Base-by-base conservation (phyloP, 2,888 invertebrate species). In the Ectemnius lituratus region DNA sequence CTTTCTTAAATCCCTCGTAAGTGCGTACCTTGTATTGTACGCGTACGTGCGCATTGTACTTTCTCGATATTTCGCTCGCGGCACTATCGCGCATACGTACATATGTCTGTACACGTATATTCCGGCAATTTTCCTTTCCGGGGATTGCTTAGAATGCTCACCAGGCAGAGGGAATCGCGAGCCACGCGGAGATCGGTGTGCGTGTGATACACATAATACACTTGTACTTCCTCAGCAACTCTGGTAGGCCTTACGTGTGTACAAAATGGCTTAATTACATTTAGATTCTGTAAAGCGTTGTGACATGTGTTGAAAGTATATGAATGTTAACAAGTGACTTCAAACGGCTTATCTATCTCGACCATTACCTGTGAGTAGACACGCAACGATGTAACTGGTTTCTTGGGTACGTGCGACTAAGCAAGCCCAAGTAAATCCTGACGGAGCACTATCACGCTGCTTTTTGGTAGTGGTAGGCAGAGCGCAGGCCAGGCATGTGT, bases 211-310 rank as follows among this genome's bases (percentile, higher is more conserved):
- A 37, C 37, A 11, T 37, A 37, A 37, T 37, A 64, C 60, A 70
- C 49, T 61, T 49, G 60, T 65, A 72, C 61, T 61, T 66, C 74
- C 70, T 71, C 63, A 20, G 47, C 63, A 67, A 67, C 59, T 63
- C 57, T 59, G 63, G 60, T 75, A 73, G 27, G 59, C 66, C 57
- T 67, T 72, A 76, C 69, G 67, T 73, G 45, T 73, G 73, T 74
- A 77, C 73, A 81, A 56, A 56, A 75, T 57, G 72, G 75, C 73
- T 81, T 79, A 60, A 70, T 81, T 62, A 71, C 70, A 61, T 52
- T 59, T 80, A 82, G 75, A 76, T 79, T 82, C 81, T 82, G 79
- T 82, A 82, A 82, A 76, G 73, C 73, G 73, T 79, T 82, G 72
- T 73, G 70, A 75, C 71, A 70, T 82, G 74, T 76, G 62, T 73